A percentile compares a stretch with the other conserved stretches of the same genome.
These are phyloP conservation scores for Eulemur coronatus DNA, from an alignment of 2,797 vertebrate genomes.

Conservation along the genomic window DNA sequence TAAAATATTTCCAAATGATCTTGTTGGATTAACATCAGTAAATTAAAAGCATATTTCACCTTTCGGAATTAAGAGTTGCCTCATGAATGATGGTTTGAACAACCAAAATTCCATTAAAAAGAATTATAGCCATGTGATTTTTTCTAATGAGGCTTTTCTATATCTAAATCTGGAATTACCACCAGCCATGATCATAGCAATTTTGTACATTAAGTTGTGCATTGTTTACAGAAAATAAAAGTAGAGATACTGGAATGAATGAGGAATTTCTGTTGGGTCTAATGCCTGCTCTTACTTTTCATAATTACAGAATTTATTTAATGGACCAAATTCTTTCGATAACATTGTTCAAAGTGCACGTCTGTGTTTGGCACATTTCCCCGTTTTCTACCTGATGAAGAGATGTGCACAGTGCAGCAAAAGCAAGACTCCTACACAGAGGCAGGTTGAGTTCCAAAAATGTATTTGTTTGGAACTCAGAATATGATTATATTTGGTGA, in stretches of 20 bases:
- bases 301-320: neutral
- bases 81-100: constrained; percentile 15
- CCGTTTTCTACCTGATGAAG: neutral
- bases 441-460: neutral
- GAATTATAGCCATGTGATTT: neutral
- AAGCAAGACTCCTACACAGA: neutral
- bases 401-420: neutral
- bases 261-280: neutral
- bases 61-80: constrained; percentile 30
- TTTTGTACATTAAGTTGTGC: neutral
- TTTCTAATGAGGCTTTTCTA: neutral
- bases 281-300: neutral
- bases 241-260: neutral
- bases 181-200: neutral
- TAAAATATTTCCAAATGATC: constrained; percentile 56
- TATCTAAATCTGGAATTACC: neutral
- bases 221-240: constrained; percentile 32
- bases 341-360: rapidly evolving
- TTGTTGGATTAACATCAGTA: neutral
- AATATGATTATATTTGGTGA: neutral
- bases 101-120: constrained; percentile 1
- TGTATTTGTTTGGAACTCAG: neutral
- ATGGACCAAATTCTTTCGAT: neutral
- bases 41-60: neutral
- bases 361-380: neutral